Evolutionary conservation across 2,797 vertebrate genomes (phyloP), one percentile per base, ranked within the genome.

Genomic region (Mionectes olivaceus): DNA sequence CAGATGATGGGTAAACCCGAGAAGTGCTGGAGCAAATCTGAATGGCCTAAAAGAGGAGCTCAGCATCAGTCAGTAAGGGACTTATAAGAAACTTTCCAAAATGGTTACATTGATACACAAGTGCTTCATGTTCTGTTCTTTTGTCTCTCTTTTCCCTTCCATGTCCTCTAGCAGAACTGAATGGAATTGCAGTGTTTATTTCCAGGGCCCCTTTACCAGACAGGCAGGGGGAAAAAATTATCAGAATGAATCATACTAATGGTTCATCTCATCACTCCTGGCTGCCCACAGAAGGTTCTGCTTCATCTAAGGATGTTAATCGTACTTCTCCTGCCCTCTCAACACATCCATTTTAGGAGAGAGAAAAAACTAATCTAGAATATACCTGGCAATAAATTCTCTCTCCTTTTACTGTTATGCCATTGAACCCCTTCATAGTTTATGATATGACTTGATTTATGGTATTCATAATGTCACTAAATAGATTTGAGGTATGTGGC

Each of bases 391-490:
- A 92, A 89, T 91, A 94, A 88, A 91, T 87, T 86, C 17, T 49
- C 59, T 61, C 84, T 86, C 35, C 2, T 89, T 93, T 71, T 76
- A 73, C 61, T 81, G 28, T 65, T 70, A 52, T 30, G 57, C 35
- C 0, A 0, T 76, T 84, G 84, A 77, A 73, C 25, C 69, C 55
- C 69, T 83, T 90, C 43, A 19, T 35, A 67, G 74, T 87, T 92
- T 82, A 91, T 76, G 65, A 78, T 63, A 56, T 11, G 10, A 83
- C 59, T 92, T 95, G 91, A 92, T 94, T 92, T 94, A 90, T 25
- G 52, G 73, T 76, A 79, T 91, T 88, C 76, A 76, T 92, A 91
- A 93, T 88, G 56, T 53, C 85, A 32, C 74, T 92, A 93, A 88
- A 76, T 63, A 76, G 73, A 95, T 70, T 67, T 83, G 44, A 92